phyloP scores from a whole-genome alignment of 2,797 vertebrate genomes.

The Acropternis orthonyx region DNA sequence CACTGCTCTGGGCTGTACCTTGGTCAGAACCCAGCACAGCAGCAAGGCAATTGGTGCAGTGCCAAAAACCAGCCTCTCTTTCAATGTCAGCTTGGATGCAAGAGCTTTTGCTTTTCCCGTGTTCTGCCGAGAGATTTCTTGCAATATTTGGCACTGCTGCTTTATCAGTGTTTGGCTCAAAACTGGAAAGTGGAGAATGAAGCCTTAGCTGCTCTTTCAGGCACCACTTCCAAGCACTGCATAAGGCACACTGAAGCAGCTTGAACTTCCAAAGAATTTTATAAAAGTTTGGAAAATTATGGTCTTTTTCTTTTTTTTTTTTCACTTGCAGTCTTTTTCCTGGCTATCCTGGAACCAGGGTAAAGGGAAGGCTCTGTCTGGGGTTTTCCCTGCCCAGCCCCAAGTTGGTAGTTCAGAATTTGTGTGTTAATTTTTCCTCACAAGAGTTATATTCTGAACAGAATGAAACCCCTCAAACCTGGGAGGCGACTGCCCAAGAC shows the following conservation, averaged over 20 bases:
- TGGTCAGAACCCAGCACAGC: background rate
- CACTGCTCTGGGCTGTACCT: background rate
- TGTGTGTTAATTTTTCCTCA: background rate
- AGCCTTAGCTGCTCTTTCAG: background rate
- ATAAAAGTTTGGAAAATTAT: background rate
- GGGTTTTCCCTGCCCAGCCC: background rate
- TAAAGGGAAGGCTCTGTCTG: background rate
- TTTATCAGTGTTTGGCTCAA: background rate
- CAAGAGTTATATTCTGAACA: background rate
- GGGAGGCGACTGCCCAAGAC: accelerated
- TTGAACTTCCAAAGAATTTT: background rate
- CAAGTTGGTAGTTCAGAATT: background rate
- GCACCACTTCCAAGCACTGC: background rate
- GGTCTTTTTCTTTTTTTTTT: background rate
- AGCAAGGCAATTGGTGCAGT: background rate
- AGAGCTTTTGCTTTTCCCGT: background rate
- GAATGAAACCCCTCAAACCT: background rate
- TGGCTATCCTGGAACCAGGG: background rate
- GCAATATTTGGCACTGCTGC: background rate
- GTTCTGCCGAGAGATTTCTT: background rate
- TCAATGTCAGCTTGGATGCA: background rate
- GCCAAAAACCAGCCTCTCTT: background rate
- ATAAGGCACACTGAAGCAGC: background rate
- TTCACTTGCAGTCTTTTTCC: background rate
- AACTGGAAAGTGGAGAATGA: background rate